phyloP scores from a whole-genome alignment of 1,140 invertebrate genomes.

The Brachionus sp. region DNA sequence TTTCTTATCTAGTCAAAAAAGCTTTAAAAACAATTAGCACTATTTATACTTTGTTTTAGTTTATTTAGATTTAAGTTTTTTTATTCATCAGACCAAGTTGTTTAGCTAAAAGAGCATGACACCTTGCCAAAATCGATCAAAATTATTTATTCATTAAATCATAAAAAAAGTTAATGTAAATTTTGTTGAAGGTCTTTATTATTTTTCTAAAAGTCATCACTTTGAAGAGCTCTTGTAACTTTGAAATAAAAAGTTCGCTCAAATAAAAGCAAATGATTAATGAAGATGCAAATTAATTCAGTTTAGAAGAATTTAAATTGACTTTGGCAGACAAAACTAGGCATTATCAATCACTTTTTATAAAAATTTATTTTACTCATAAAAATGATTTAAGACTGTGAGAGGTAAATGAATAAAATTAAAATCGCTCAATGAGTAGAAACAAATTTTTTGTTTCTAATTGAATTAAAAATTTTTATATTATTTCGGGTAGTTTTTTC shows the following conservation, averaged over 20 bases:
- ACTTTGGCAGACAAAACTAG: not conserved
- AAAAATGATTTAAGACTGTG: not conserved
- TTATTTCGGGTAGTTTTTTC: no score
- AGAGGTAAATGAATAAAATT: not conserved
- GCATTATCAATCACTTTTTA: not conserved
- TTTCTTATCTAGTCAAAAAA: not conserved
- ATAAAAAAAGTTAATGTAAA: not conserved
- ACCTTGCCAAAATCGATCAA: not conserved
- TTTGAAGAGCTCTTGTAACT: not conserved
- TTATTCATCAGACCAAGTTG: not conserved
- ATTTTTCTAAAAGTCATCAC: not conserved
- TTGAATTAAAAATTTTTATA: no score
- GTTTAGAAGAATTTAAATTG: not conserved
- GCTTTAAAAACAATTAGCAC: not conserved
- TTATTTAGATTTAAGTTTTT: not conserved
- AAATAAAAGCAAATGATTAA: conserved; percentile 23
- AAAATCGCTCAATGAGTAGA: not conserved
- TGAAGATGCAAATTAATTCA: conserved; percentile 37
- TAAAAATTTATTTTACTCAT: not conserved
- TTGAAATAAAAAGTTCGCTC: not conserved
- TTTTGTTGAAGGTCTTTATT: not conserved
- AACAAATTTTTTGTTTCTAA: no score
- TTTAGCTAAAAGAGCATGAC: not conserved
- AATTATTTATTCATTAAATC: not conserved
- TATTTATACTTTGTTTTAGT: not conserved